A percentile compares a stretch with the other conserved stretches of the same genome.
phyloP scores from a whole-genome alignment of 2,797 vertebrate species.

The Tympanoctomys barrerae region DNA sequence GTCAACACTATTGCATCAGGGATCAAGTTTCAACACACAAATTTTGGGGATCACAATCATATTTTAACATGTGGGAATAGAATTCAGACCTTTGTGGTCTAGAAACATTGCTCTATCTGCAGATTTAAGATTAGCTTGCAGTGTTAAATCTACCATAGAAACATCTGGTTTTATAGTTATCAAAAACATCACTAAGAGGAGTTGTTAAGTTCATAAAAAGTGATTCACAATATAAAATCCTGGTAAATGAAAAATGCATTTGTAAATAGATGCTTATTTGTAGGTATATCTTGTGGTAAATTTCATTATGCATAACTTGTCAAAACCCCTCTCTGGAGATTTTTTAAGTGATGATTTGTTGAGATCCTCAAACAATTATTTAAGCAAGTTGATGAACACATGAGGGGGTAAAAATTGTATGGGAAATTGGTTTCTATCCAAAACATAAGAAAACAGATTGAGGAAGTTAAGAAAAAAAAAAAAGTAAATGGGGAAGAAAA shows the following conservation, averaged over 20 bases:
- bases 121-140: neutral
- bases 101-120: neutral
- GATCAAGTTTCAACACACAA: neutral
- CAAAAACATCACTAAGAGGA: neutral
- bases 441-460: slow-evolving; percentile 29
- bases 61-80: neutral
- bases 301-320: neutral
- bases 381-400: neutral
- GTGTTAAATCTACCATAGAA: neutral
- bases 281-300: neutral
- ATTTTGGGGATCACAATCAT: neutral
- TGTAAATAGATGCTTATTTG: neutral
- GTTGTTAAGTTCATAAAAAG: neutral
- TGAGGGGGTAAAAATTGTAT: neutral
- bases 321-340: neutral
- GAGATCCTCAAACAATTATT: neutral
- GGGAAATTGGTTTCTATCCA: slow-evolving; percentile 9
- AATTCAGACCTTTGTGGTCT: neutral
- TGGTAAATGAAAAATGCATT: neutral
- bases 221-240: neutral
- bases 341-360: neutral
- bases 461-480: neutral
- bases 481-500: neutral
- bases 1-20: no score
- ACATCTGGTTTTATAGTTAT: neutral